A percentile compares a stretch with the other conserved stretches of the same genome.
Conservation (phyloP, 2,797 vertebrate genomes). For the Galagoides demidoff region DNA sequence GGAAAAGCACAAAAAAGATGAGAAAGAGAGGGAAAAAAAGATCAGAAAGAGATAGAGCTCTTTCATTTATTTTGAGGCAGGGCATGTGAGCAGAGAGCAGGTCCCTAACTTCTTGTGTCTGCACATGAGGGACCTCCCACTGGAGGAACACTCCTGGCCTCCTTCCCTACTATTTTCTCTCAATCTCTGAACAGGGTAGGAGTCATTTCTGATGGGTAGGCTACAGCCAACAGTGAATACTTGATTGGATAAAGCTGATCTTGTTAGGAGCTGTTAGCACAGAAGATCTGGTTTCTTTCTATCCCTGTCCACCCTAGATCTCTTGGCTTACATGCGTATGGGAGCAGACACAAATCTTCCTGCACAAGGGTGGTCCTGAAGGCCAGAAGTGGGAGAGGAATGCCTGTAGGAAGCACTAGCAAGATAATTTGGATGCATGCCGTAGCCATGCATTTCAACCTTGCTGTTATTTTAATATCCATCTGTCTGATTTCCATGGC, state of each 20-base stretch:
- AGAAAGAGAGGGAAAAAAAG: background rate
- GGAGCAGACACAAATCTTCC: background rate
- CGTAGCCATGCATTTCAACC: background rate
- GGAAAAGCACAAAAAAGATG: background rate
- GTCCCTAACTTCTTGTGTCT: background rate
- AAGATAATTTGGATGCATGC: background rate
- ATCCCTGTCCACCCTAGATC: background rate
- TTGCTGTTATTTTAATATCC: background rate
- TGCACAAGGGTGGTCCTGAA: background rate
- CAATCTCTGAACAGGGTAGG: background rate
- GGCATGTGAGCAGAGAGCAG: background rate
- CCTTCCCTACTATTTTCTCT: background rate
- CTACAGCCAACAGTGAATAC: background rate
- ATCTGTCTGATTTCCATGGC: background rate
- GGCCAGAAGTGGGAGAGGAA: background rate
- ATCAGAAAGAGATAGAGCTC: background rate
- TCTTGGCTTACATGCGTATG: background rate
- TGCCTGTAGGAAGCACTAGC: background rate
- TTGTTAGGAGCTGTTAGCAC: background rate
- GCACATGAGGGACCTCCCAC: fast-evolving
- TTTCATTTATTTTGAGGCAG: background rate
- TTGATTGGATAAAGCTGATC: background rate
- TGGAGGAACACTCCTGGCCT: background rate
- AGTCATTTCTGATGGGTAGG: background rate
- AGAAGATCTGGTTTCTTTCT: background rate